Base-by-base conservation (phyloP, 1,140 invertebrate genomes). In the Leptopilina clavipes region DNA sequence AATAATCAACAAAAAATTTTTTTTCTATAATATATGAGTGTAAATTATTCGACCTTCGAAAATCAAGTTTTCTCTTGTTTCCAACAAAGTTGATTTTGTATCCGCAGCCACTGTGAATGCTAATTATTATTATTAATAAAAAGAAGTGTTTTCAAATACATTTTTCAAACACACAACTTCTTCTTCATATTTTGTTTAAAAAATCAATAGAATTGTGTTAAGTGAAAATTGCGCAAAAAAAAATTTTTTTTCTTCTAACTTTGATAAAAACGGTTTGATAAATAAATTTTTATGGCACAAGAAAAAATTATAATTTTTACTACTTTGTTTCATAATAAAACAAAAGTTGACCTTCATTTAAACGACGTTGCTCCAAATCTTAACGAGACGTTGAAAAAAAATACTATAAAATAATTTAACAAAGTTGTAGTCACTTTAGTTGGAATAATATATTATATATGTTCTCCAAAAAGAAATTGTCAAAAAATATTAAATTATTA, bases 41-140 rank as follows among this genome's bases (percentile, higher is more conserved):
- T 65, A 31, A 31, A 65, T 31, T n/a, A 65, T 65, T 25, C n/a
- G 59, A 65, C 59, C 59, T 65, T 65, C 59, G 25, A n/a, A 31
- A 65, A 65, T 65, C 59, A 65, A 65, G 59, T 65, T 65, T 31
- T 22, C 19, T 65, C 59, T 12, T 7, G 59, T 31, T 65, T 65
- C 5, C 10, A 65, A 31, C 22, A 65, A 1, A 31, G 59, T 31
- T 65, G 3, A 8, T 14, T 65, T 65, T 9, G 22, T n/a, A 31
- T 65, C 31, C 59, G 37, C 8, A 65, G 22, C 12, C 59, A 65
- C 11, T 6, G 37, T 40, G 25, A 65, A 65, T 37, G 25, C 25
- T 65, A 65, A 31, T 14, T 37, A 52, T 52, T 52, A 17, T 40
- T n/a, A n/a, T n/a, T 31, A 6, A 40, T 3, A 52, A 52, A n/a